phyloP scores from a whole-genome alignment of 2,888 invertebrate species.

The Agonopterix arenella region DNA sequence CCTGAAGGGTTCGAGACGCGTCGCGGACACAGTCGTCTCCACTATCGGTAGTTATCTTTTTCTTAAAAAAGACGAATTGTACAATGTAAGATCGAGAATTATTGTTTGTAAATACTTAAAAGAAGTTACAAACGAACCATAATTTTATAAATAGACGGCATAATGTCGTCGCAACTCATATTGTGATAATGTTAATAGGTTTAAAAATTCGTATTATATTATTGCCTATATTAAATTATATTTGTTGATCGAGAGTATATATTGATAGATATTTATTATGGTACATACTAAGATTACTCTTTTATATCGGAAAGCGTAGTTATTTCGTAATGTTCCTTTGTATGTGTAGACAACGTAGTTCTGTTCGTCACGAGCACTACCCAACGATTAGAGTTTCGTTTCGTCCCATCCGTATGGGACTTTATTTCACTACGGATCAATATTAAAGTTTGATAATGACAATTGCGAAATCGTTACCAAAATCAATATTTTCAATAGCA shows the following conservation, averaged over 20 bases:
- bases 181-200: constrained; percentile 64
- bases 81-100: constrained; percentile 27
- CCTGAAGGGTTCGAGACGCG: background rate
- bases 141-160: constrained; percentile 45
- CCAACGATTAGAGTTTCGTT: constrained; percentile 4
- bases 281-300: constrained; percentile 52
- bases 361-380: constrained; percentile 18
- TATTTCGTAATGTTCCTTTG: constrained; percentile 39
- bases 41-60: constrained; percentile 17
- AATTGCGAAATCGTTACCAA: constrained; percentile 14
- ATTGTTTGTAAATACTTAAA: constrained; percentile 36
- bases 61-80: constrained; percentile 31
- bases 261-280: constrained; percentile 68
- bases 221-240: constrained; percentile 65
- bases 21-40: constrained; percentile 10
- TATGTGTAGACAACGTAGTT: constrained; percentile 31
- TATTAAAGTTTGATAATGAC: constrained; percentile 1
- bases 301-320: constrained; percentile 44
- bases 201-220: constrained; percentile 56
- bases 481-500: constrained; percentile 8
- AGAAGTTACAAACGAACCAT: constrained; percentile 36
- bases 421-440: background rate
- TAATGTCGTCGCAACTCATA: constrained; percentile 53
- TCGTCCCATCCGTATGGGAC: background rate
- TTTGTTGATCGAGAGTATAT: constrained; percentile 68